Percentiles rank a stretch among this genome's conserved stretches.
Conservation (phyloP, 2,888 invertebrate species). For the Lymantria monacha region DNA sequence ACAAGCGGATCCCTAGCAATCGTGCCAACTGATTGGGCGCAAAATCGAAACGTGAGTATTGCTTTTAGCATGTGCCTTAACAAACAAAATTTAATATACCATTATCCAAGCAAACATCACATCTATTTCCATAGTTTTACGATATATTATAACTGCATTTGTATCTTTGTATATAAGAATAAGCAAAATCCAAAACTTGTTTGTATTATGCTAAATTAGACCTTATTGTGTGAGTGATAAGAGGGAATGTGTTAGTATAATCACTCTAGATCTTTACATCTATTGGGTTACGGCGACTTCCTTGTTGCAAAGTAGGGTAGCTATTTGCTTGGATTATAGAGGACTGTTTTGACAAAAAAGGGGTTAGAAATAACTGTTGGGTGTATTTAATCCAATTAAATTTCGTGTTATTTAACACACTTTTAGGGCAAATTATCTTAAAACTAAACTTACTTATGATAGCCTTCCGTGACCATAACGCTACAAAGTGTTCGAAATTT, state of each 20-base stretch:
- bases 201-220: constrained; percentile 6
- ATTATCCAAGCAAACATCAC: constrained; percentile 12
- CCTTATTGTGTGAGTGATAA: constrained; percentile 9
- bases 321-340: constrained; percentile 23
- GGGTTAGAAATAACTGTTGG: not conserved
- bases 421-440: too few relatives aligned
- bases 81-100: constrained; percentile 5
- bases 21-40: constrained; percentile 2
- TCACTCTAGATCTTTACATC: constrained; percentile 26
- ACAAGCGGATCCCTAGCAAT: not conserved
- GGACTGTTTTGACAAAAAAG: constrained; percentile 8
- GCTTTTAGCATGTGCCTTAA: constrained; percentile 30
- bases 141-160: not conserved
- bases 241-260: constrained; percentile 6
- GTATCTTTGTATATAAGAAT: constrained; percentile 3
- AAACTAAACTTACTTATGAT: too few relatives aligned
- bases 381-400: not conserved
- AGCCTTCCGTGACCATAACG: too few relatives aligned
- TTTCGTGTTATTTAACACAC: too few relatives aligned
- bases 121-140: constrained; percentile 9
- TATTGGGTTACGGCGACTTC: constrained; percentile 35
- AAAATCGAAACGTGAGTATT: constrained; percentile 4
- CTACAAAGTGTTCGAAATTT: too few relatives aligned
- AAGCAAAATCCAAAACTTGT: constrained; percentile 3
- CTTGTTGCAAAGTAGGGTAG: constrained; percentile 25